phyloP scores from a whole-genome alignment of 2,113 vertebrate genomes.

The Sialia sialis region DNA sequence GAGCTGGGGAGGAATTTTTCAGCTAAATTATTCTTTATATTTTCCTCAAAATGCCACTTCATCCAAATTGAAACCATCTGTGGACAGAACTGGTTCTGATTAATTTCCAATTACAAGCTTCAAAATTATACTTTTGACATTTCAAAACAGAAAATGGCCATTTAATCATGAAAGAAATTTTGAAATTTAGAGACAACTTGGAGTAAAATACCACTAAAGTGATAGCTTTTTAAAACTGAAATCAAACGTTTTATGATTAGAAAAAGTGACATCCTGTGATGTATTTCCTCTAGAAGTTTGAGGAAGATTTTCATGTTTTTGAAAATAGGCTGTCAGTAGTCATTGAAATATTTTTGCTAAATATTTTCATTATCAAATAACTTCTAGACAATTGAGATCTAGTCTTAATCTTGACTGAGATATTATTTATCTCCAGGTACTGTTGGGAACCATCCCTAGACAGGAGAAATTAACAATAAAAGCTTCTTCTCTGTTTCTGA shows the following conservation, averaged over 20 bases:
- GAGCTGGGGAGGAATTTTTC: neutral
- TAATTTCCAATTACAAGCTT: constrained; percentile 9
- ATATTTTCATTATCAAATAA: neutral
- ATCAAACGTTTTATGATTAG: neutral
- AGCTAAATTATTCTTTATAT: neutral
- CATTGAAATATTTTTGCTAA: neutral
- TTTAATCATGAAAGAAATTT: neutral
- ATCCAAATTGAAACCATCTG: constrained; percentile 20
- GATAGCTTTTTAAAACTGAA: neutral
- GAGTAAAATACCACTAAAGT: neutral
- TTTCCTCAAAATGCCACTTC: constrained; percentile 1
- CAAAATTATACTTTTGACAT: neutral
- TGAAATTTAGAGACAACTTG: neutral
- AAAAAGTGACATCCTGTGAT: neutral
- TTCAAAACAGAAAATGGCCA: neutral
- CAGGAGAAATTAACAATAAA: neutral
- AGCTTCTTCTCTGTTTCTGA: neutral
- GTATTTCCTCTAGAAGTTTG: neutral
- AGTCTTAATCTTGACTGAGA: neutral
- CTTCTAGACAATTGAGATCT: neutral
- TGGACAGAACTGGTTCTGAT: constrained; percentile 8
- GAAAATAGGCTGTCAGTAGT: neutral
- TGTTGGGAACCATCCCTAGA: neutral
- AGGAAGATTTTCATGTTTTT: neutral
- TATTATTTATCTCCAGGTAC: neutral